A percentile compares a stretch with the other conserved stretches of the same genome.
These are phyloP conservation scores for Gavialis gangeticus DNA, from an alignment of 2,113 vertebrate genomes.

Conservation along the genomic window DNA sequence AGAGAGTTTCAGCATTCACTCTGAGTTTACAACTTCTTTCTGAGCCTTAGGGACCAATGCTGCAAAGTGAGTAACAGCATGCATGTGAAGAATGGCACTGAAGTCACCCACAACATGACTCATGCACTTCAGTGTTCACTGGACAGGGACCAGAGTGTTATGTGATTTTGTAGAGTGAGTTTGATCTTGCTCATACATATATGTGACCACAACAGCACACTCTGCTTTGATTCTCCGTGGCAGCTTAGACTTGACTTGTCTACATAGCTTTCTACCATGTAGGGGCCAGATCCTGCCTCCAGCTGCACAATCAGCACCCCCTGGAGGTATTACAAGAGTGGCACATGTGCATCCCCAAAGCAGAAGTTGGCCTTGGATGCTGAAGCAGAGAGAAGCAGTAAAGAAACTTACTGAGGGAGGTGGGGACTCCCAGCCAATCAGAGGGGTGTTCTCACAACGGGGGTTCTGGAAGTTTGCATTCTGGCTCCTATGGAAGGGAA, in stretches of 20 bases:
- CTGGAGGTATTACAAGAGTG: slow-evolving; percentile 14
- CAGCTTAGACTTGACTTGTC: background rate
- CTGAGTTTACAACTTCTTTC: slow-evolving; percentile 34
- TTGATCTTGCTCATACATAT: background rate
- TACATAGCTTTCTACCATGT: slow-evolving; percentile 7
- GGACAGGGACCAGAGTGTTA: slow-evolving; percentile 42
- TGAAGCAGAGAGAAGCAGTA: slow-evolving; percentile 69
- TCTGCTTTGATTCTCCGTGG: slow-evolving; percentile 8
- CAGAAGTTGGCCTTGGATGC: background rate
- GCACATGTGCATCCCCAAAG: slow-evolving; percentile 14
- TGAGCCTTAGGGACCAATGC: slow-evolving; percentile 10
- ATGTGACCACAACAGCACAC: background rate
- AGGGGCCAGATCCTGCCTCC: slow-evolving; percentile 51
- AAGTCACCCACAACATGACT: slow-evolving; percentile 50
- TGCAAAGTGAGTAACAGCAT: slow-evolving; percentile 39
- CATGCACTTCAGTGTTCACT: slow-evolving; percentile 58
- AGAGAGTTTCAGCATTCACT: slow-evolving; percentile 69
- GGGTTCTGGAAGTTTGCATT: slow-evolving; percentile 99
- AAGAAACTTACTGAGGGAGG: slow-evolving; percentile 94
- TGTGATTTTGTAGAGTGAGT: background rate
- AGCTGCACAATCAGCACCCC: slow-evolving; percentile 23
- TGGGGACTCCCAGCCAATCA: slow-evolving; percentile 98
- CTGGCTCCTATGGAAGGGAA: slow-evolving; percentile 88
- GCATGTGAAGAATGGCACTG: slow-evolving; percentile 58
- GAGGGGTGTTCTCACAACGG: slow-evolving; percentile 98